Base-by-base conservation (phyloP, 2,888 invertebrate genomes). In the Myopa testacea region DNA sequence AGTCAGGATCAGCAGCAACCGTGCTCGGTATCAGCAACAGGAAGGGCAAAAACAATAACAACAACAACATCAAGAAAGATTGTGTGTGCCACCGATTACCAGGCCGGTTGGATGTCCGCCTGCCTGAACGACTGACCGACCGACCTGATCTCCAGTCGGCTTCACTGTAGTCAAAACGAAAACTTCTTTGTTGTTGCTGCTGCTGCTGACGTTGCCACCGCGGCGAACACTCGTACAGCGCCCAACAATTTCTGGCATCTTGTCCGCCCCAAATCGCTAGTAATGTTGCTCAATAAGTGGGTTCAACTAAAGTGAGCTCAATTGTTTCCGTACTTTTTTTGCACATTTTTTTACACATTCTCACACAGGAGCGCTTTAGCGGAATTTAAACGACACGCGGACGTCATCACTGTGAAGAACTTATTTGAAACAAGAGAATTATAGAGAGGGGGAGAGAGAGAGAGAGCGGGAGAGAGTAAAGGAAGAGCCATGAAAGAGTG, bases 1-100 rank as follows among this genome's bases (percentile, higher is more conserved):
- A 58, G 4, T 16, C 10, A 58, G 58, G 58, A 79, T 67, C 77
- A 76, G 69, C 72, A 82, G 79, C 81, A 83, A 85, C 84, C 82
- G 81, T 82, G 79, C 69, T 70, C 78, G 78, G 77, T 79, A 78
- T 72, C 72, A 76, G 75, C 71, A 78, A 19, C 34, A 75, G 67
- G 60, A 67, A 76, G 40, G 52, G 77, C 60, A 78, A 19, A 8
- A 69, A 10, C 52, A 55, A 55, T 6, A 75, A 19, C 62, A 76
- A 63, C 65, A 60, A 50, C 38, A 65, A 75, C 65, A 65, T 65
- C n/a, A 67, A 38, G 10, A 67, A 67, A 14, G 1, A 14, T 50
- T 34, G 40, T 26, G 26, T 19, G 12, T 70, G 4, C 8, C 26
- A n/a, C 14, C 26, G 52, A 12, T 37, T 19, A 12, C 8, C 37